phyloP scores from a whole-genome alignment of 1,140 invertebrate species.

The Orchestia grillus region DNA sequence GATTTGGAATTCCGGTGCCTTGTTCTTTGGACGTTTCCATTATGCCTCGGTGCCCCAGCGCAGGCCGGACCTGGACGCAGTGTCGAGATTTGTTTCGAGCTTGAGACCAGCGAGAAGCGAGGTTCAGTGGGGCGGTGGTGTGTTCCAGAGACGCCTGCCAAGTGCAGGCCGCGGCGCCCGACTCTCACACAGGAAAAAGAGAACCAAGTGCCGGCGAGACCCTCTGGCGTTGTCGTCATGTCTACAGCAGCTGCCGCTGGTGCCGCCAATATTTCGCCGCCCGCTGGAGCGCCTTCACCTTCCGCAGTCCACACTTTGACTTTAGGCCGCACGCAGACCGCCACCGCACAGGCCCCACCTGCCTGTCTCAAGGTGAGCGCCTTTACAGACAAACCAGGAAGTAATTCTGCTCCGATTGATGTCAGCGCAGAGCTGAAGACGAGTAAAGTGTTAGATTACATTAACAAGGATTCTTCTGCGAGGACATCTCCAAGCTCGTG shows the following conservation, averaged over 20 bases:
- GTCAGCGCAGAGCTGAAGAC: neutral
- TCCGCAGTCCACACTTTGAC: constrained; percentile 47
- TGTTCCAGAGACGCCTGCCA: constrained; percentile 35
- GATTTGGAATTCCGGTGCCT: neutral
- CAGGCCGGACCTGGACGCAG: neutral
- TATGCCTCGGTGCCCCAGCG: neutral
- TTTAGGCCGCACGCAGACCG: constrained; percentile 38
- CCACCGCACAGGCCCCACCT: neutral
- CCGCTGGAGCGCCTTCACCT: constrained; percentile 17
- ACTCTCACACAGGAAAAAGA: constrained; percentile 42
- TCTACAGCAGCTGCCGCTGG: constrained; percentile 35
- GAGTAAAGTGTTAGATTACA: neutral
- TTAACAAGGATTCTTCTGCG: neutral
- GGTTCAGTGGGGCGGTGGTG: neutral
- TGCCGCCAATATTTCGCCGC: constrained; percentile 16
- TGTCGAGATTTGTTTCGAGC: neutral
- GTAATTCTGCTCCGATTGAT: neutral
- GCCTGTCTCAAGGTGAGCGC: neutral
- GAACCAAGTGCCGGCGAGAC: constrained; percentile 8
- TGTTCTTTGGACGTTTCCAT: neutral
- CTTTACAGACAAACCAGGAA: neutral
- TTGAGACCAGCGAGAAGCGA: neutral
- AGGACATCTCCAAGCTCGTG: neutral
- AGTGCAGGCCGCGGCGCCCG: neutral
- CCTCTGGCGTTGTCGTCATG: constrained; percentile 43